Evolutionary conservation across 1,140 invertebrate genomes (phyloP), one percentile per base, ranked within the genome.

Genomic region (Chironomus tepperi): DNA sequence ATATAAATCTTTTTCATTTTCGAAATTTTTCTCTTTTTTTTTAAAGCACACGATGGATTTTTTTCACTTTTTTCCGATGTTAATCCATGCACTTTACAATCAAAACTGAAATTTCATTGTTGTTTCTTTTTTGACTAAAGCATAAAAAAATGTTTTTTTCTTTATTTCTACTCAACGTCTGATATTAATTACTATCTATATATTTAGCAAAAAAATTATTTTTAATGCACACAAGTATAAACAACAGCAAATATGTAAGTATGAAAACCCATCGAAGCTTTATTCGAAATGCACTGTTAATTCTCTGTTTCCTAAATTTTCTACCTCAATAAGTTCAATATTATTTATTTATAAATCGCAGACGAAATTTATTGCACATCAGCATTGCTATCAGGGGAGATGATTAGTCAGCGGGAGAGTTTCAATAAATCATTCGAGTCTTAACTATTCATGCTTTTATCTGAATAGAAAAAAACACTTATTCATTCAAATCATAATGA

Each of bases 271-370:
- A 70, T 70, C 65, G 65, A 18, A 70, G 19, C 65, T 57, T n/a
- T 21, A 1, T 19, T 70, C 16, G 65, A 70, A 70, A 70, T 70
- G 65, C 65, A 70, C 65, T 70, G 65, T 70, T 70, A 70, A 70
- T 70, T 70, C 18, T 70, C 16, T 18, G 16, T 70, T 70, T 70
- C 65, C 65, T 70, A 70, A 19, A 70, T 70, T 70, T 70, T 70
- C 65, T 21, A 70, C 65, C n/a, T 70, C 65, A 70, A 19, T 70
- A 70, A 70, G 16, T 70, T 70, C 19, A 12, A 57, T 57, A 15
- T 57, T 57, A n/a, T 57, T 57, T 57, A 12, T 57, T 12, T 57
- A 15, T 57, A n/a, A 15, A 57, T 57, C 47, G 12, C 12, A 57
- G 47, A 57, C 47, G n/a, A 57, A n/a, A 57, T 57, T 57, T 57